phyloP scores from a whole-genome alignment of 2,113 vertebrate species.

The Limnothrissa miodon region DNA sequence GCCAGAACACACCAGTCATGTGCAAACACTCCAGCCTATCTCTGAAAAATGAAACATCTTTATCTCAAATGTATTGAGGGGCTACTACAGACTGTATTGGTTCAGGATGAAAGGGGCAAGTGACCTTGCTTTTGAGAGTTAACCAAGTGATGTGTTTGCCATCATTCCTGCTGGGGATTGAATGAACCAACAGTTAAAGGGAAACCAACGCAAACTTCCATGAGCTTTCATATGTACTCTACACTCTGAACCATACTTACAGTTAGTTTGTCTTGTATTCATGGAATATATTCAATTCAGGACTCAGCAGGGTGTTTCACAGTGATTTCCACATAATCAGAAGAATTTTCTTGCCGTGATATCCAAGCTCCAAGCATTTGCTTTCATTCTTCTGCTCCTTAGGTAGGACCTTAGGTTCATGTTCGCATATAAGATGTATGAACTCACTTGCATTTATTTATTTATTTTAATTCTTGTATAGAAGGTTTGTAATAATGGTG shows the following conservation, averaged over 20 bases:
- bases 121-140: slow-evolving; percentile 58
- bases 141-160: slow-evolving; percentile 35
- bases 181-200: not conserved
- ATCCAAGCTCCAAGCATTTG: not conserved
- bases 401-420: not conserved
- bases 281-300: not conserved
- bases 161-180: not conserved
- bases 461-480: too few species aligned
- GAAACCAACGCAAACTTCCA: slow-evolving; percentile 16
- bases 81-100: slow-evolving; percentile 38
- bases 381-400: not conserved
- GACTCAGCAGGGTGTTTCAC: not conserved
- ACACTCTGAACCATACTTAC: not conserved
- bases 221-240: slow-evolving; percentile 3
- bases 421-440: not conserved
- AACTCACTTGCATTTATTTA: too few species aligned
- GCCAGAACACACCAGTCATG: slow-evolving; percentile 30
- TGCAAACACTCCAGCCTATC: slow-evolving; percentile 41
- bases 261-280: not conserved
- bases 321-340: not conserved
- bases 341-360: not conserved
- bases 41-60: slow-evolving; percentile 42
- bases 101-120: slow-evolving; percentile 33
- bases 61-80: slow-evolving; percentile 36
- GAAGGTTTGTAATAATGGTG: not conserved